Percentiles rank a stretch among this genome's conserved stretches.
Conservation (phyloP, 2,113 vertebrate species). For the Phyllopteryx taeniolatus region DNA sequence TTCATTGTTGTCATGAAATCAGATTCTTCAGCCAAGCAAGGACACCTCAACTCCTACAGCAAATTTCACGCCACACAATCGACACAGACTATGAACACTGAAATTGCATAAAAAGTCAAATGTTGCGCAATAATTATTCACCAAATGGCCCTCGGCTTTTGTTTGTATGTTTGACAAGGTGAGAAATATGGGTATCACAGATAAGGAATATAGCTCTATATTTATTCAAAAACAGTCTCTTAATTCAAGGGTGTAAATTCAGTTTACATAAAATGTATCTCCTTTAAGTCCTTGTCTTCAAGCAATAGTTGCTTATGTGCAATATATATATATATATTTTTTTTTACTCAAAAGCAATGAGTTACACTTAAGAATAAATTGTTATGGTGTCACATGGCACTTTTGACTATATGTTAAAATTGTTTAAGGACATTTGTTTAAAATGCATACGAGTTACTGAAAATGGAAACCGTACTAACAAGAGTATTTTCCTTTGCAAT, state of each 20-base stretch:
- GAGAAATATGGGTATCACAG: background rate
- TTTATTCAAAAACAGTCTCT: background rate
- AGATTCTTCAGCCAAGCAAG: slow-evolving; percentile 45
- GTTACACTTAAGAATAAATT: background rate
- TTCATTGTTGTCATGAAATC: slow-evolving; percentile 41
- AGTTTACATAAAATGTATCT: too few relatives aligned
- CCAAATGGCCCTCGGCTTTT: background rate
- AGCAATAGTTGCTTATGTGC: too few relatives aligned
- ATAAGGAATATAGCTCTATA: background rate
- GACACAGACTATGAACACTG: background rate
- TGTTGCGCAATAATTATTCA: background rate
- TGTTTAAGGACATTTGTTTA: background rate
- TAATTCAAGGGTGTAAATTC: background rate
- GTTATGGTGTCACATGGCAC: background rate
- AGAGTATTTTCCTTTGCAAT: too few relatives aligned
- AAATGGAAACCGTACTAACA: too few relatives aligned
- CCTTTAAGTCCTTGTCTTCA: too few relatives aligned
- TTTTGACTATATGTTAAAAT: background rate
- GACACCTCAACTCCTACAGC: background rate
- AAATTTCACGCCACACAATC: background rate
- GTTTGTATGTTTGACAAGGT: background rate
- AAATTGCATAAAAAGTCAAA: background rate
- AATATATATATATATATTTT: too few relatives aligned
- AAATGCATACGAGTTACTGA: too few relatives aligned
- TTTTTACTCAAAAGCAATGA: too few relatives aligned